Base-by-base conservation (phyloP, 2,888 invertebrate species). In the Ceramica pisi region DNA sequence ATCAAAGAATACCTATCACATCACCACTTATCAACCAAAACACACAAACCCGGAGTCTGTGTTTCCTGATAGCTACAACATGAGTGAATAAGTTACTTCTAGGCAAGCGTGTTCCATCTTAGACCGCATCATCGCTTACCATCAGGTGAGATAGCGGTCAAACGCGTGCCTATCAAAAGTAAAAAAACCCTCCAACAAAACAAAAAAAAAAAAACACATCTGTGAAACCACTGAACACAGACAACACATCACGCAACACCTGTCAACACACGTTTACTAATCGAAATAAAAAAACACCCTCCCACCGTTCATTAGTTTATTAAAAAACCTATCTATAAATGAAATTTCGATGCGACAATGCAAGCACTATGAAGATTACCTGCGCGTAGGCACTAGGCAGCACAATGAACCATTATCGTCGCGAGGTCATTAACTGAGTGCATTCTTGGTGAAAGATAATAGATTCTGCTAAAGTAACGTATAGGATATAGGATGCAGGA, bases 391-490 rank as follows among this genome's bases (percentile, higher is more conserved):
- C 85, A 79, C 90, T 89, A 87, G 88, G 88, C 85, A 79, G 73
- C 83, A 92, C 91, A 94, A 93, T 91, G 81, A 80, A 55, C 83
- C 83, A 94, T 94, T 95, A 93, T 95, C 93, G 91, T 90, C 88
- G 90, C 89, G 86, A 82, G 90, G 86, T 92, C 94, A 94, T 94
- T 95, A 93, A 92, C 92, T 87, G 91, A 89, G 92, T 86, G 93
- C 94, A 93, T 94, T 95, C 94, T 92, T 90, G 91, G 90, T 93
- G 92, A 93, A 94, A 94, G 95, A 94, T 95, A 95, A 95, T 94
- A 91, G 93, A 88, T 86, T 88, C 83, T 77, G 84, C 66, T 67
- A 75, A 80, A 80, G 81, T 80, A 68, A 77, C 84, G 83, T 81
- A 84, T 81, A 85, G 86, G 90, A 87, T 90, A 90, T 90, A 88